Percentiles rank a stretch among this genome's conserved stretches.
Conservation (phyloP, 2,888 invertebrate genomes). For the Siphlonurus alternatus region DNA sequence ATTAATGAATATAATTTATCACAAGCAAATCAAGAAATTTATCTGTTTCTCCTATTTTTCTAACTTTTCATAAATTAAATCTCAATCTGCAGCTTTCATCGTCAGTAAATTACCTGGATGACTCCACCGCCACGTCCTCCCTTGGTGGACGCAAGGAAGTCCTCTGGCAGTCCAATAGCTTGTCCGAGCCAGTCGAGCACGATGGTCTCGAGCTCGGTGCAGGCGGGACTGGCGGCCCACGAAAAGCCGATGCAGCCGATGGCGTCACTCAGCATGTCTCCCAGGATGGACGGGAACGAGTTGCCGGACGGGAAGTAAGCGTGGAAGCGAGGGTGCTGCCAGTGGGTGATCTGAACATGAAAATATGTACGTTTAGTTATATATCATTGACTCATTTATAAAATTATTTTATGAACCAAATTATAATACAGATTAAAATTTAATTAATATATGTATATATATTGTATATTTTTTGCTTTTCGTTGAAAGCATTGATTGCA, state of each 20-base stretch:
- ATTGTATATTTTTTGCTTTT: too few species aligned
- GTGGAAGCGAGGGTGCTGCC: constrained; percentile 47
- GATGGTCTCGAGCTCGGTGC: constrained; percentile 70
- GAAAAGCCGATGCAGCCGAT: constrained; percentile 45
- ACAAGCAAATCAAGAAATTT: not conserved
- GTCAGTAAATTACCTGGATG: constrained; percentile 37
- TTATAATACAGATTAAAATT: too few species aligned
- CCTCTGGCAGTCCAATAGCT: constrained; percentile 53
- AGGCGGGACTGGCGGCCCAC: constrained; percentile 68
- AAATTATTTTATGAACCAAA: too few species aligned
- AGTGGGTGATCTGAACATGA: constrained; percentile 35
- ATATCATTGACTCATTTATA: not conserved
- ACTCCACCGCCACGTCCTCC: constrained; percentile 58
- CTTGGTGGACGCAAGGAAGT: constrained; percentile 38
- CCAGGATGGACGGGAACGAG: constrained; percentile 43
- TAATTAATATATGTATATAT: too few species aligned
- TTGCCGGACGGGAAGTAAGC: constrained; percentile 49
- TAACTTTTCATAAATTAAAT: not conserved
- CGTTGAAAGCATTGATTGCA: too few species aligned
- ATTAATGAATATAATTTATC: not conserved
- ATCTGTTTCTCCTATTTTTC: not conserved
- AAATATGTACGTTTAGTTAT: not conserved
- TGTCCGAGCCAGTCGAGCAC: constrained; percentile 66
- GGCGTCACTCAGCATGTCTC: constrained; percentile 42
- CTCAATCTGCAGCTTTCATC: too few species aligned